These are phyloP conservation scores for Lissonota sp. DNA, from an alignment of 2,888 invertebrate species.

Conservation along the genomic window DNA sequence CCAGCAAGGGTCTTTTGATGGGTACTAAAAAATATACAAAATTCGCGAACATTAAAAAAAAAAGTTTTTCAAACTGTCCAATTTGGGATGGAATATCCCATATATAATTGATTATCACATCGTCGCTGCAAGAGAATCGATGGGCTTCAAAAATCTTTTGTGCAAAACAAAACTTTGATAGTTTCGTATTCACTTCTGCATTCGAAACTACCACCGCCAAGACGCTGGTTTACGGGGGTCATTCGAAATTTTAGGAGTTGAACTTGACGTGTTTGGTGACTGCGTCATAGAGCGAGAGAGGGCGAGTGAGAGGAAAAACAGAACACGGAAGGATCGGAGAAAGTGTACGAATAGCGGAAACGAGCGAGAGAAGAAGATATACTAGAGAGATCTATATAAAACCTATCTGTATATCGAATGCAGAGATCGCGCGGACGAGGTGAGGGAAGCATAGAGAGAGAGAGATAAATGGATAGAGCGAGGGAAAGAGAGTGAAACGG, in stretches of 20 bases:
- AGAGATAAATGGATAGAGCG: conserved; percentile 61
- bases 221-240: conserved; percentile 4
- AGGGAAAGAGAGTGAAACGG: conserved; percentile 68
- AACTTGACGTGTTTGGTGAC: conserved; percentile 52
- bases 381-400: background rate
- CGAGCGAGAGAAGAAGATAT: conserved; percentile 3
- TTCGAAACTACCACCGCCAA: background rate
- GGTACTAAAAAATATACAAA: too few species aligned
- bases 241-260: conserved; percentile 64
- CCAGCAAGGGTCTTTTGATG: too few species aligned
- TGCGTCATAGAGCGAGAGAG: conserved; percentile 31
- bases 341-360: background rate
- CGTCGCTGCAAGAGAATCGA: too few species aligned
- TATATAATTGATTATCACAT: too few species aligned
- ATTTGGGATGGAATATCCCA: too few species aligned
- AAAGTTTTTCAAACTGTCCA: too few species aligned
- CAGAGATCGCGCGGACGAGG: conserved; percentile 56
- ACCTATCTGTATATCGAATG: conserved; percentile 8
- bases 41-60: too few species aligned
- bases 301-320: conserved; percentile 6
- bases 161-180: conserved; percentile 9
- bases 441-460: conserved; percentile 64
- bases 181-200: conserved; percentile 11
- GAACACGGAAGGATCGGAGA: background rate
- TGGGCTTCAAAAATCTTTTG: too few species aligned